These are phyloP conservation scores for Podotricha telesiphe DNA, from an alignment of 2,888 invertebrate species.

Conservation along the genomic window DNA sequence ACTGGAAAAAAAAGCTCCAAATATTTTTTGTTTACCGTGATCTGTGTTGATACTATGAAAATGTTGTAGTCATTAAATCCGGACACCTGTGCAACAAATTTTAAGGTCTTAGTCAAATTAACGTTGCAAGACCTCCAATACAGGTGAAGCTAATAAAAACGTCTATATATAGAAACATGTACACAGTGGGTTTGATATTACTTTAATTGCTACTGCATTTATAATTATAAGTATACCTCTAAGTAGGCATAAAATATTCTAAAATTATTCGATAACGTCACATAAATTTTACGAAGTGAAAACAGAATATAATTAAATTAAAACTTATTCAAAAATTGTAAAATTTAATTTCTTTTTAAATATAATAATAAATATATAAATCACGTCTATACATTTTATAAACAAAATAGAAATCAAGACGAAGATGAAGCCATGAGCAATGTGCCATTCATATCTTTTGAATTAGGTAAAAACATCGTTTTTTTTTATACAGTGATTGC, in stretches of 20 bases:
- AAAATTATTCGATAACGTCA: background rate
- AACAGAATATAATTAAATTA: background rate
- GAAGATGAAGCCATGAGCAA: background rate
- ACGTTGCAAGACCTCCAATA: too few relatives aligned
- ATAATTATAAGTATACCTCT: background rate
- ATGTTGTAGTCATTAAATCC: too few relatives aligned
- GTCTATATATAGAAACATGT: background rate
- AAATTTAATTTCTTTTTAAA: too few relatives aligned
- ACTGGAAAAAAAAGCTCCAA: too few relatives aligned
- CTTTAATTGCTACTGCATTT: background rate
- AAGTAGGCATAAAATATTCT: background rate
- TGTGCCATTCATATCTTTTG: background rate
- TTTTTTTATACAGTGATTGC: constrained; percentile 8
- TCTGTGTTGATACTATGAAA: too few relatives aligned
- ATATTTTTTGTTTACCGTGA: too few relatives aligned
- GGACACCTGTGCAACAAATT: too few relatives aligned
- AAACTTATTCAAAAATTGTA: too few relatives aligned
- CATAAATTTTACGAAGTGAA: background rate
- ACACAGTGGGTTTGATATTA: background rate
- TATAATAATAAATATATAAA: background rate
- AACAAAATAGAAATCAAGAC: too few relatives aligned
- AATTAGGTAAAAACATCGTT: background rate
- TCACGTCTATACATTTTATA: too few relatives aligned
- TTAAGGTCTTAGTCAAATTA: too few relatives aligned
- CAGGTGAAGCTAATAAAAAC: background rate